These are phyloP conservation scores for Holothuria leucospilota DNA, from an alignment of 53 echinoderm and acorn worm species.

Conservation along the genomic window DNA sequence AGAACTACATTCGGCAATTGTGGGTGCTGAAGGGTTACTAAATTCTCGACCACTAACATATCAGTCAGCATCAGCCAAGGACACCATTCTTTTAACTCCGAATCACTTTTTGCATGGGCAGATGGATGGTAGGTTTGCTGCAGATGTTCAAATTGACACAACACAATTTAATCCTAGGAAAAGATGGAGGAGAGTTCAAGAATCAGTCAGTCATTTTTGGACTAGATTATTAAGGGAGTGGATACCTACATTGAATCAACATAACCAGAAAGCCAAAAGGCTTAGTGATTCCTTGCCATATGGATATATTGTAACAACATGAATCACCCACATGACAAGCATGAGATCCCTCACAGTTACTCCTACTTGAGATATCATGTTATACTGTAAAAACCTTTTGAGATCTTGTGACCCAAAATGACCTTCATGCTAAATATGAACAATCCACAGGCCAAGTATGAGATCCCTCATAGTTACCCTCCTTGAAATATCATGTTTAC, in stretches of 20 bases:
- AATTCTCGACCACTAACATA: conserved; percentile 46
- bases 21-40: conserved; percentile 34
- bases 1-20: conserved; percentile 41
- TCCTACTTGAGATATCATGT: too few relatives aligned
- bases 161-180: conserved; percentile 26
- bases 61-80: conserved; percentile 31
- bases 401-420: too few relatives aligned
- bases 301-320: too few relatives aligned
- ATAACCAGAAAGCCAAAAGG: too few relatives aligned
- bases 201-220: conserved; percentile 49
- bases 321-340: too few relatives aligned
- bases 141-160: conserved; percentile 13
- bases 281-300: too few relatives aligned
- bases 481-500: too few relatives aligned
- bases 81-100: conserved; percentile 26
- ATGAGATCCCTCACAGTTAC: too few relatives aligned
- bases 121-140: conserved; percentile 44
- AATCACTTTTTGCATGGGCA: conserved; percentile 32
- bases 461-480: too few relatives aligned
- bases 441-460: too few relatives aligned
- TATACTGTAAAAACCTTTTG: too few relatives aligned
- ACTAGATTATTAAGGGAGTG: conserved; percentile 34
- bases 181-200: conserved; percentile 27
- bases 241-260: conserved; percentile 26
- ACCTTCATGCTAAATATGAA: too few relatives aligned